Base-by-base conservation (phyloP, 2,888 invertebrate species). In the Eupithecia dodoneata region DNA sequence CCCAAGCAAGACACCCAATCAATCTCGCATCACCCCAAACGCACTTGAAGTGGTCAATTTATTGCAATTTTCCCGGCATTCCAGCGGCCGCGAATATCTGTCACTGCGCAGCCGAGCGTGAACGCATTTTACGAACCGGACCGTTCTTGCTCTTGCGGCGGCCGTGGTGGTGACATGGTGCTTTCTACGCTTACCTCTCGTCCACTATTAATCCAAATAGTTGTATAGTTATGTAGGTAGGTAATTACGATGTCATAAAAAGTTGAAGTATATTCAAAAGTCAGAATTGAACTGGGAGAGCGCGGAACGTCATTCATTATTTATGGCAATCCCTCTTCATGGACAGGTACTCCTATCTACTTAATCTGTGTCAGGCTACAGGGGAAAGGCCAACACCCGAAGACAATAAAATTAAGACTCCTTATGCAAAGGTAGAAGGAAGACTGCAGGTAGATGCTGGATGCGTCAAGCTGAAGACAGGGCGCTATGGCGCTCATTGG, bases 21-120 rank as follows among this genome's bases (percentile, higher is more conserved):
- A 69, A 69, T 69, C 45, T n/a, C n/a, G 9, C 45, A 45, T 69
- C 45, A 69, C 44, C 66, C 30, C 66, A 42, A 66, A 66, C n/a
- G 13, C 45, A 69, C 67, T 44, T 15, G 44, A 66, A 66, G 42
- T 42, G 7, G 69, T 52, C 73, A 70, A 65, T 77, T 72, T 73
- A 15, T 18, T 76, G 72, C 49, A 76, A 76, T 76, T 78, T 72
- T 76, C 76, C 76, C 59, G 77, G 74, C 72, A 80, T 81, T 79
- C 75, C 59, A 18, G 44, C 63, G 67, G 45, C 72, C 65, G 72
- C 63, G 77, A 80, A 81, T 81, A 69, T 77, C 74, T 73, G 82
- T 67, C 79, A 71, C 77, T 75, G 73, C 15, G 44, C 74, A 74
- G 71, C 80, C 59, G 75, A 49, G 79, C 82, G 80, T 81, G 77